Evolutionary conservation across 2,888 invertebrate genomes (phyloP), one percentile per base, ranked within the genome.

Genomic region (Caenorhabditis sp.): DNA sequence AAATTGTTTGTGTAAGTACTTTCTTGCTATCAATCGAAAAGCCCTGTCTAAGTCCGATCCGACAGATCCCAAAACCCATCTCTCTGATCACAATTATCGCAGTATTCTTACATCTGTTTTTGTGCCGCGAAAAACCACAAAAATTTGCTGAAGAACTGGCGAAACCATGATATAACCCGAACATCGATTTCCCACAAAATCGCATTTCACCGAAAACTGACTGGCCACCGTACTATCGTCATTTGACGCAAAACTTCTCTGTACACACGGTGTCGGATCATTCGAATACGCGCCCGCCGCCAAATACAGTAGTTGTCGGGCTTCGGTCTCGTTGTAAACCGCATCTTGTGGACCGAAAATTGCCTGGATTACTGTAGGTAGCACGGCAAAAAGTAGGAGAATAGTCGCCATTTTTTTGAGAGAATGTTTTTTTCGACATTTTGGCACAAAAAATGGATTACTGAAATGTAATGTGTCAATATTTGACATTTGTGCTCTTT

Each of bases 211-310:
- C 0, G 67, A 65, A n/a, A 66, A 71, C 21, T 51, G 36, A n/a
- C 60, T 50, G 17, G 76, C 17, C 0, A 79, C 12, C 23, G n/a
- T 63, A 21, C 60, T 60, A 31, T 63, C 60, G 31, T 69, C 67
- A 27, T 62, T 26, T 6, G 67, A 26, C 1, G 71, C 14, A 58
- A 69, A 69, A 14, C 65, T 65, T 62, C 70, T 70, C 36, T 55
- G 50, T 3, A 71, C 23, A 54, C 71, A 71, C 0, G 59, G 59
- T 12, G 70, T 70, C 0, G 70, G 63, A 31, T 68, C 69, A 8
- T 50, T n/a, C 0, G 76, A 72, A 72, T 84, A 84, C 0, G 84
- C 84, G 1, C 77, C 83, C 8, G 83, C 83, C 0, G 83, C 66
- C 49, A 83, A 51, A 26, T 70, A 71, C 23, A 81, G 43, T 36